Evolutionary conservation across 2,113 vertebrate species (phyloP).

Genomic region (Thryonomys swinderianus): DNA sequence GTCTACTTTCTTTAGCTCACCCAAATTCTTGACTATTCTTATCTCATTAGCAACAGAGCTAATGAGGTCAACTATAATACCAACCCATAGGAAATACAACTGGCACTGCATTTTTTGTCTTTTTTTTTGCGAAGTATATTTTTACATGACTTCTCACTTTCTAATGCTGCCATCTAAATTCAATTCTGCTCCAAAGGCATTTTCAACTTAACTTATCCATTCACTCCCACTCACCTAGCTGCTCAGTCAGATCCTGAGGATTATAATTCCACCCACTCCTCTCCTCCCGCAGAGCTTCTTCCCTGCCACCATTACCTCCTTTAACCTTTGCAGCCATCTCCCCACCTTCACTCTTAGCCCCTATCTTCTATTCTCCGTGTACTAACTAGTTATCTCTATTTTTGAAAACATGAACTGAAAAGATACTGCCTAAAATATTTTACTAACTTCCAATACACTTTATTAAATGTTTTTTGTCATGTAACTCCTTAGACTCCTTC

Average conservation of each 20-base stretch:
- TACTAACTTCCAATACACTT: background rate
- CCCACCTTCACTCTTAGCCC: background rate
- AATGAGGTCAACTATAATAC: background rate
- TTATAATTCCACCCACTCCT: background rate
- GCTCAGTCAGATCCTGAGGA: background rate
- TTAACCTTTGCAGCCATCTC: background rate
- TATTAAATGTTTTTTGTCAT: background rate
- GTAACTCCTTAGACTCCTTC: background rate
- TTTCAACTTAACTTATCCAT: background rate
- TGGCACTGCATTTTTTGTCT: background rate
- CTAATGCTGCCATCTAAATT: constrained; percentile 15
- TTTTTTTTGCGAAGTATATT: background rate
- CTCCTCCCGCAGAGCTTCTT: background rate
- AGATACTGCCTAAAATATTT: background rate
- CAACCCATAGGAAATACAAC: background rate
- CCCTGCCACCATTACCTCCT: background rate
- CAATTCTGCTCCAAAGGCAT: constrained; percentile 27
- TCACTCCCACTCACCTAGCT: background rate
- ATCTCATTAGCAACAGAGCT: background rate
- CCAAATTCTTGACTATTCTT: background rate
- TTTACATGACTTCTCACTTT: constrained; percentile 11
- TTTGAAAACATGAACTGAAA: background rate
- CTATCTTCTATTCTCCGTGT: background rate
- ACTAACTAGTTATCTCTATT: background rate
- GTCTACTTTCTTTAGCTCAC: background rate